Base-by-base conservation (phyloP, 2,888 invertebrate genomes). In the Aspidiotus rigidus region DNA sequence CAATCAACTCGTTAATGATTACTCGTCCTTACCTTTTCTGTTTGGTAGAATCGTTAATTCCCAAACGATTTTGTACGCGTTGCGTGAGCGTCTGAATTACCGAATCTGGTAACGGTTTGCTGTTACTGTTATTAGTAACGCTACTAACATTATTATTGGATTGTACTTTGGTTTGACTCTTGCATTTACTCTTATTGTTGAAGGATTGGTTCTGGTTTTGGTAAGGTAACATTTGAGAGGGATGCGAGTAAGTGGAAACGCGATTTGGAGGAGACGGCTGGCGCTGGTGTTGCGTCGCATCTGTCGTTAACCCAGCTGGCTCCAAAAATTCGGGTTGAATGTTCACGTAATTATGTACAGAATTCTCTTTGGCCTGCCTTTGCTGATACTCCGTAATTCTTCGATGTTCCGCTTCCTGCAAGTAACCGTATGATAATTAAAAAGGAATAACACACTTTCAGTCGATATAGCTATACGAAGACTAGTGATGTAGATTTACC, bases 321-420 rank as follows among this genome's bases (percentile, higher is more conserved):
- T 59, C 59, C 7, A 39, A 17, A 28, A 28, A 15, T 41, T 59
- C 59, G 17, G n/a, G 28, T n/a, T 59, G 66, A 42, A 44, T 39
- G 16, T 66, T 66, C 56, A 49, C 49, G 16, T 66, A 57, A 57
- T 64, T 64, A 10, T 55, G 64, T 9, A n/a, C 42, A 13, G 7
- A 44, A 39, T 59, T 66, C 15, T 66, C 66, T 15, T 57, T 62
- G 16, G 44, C 11, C 39, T 63, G 54, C 11, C 62, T 16, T 42
- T 69, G 69, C 11, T 71, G 70, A 40, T 66, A 66, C 59, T 66
- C 66, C 3, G 66, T 66, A 39, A 66, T 66, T 59, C 66, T 9
- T 16, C 93, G 82, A 75, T 93, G 87, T 77, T 95, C 94, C 0
- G 94, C 93, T 78, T 95, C 94, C 86, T 93, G 81, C 49, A 49